Evolutionary conservation across 2,888 invertebrate species (phyloP).

Genomic region (Philereme transversata): DNA sequence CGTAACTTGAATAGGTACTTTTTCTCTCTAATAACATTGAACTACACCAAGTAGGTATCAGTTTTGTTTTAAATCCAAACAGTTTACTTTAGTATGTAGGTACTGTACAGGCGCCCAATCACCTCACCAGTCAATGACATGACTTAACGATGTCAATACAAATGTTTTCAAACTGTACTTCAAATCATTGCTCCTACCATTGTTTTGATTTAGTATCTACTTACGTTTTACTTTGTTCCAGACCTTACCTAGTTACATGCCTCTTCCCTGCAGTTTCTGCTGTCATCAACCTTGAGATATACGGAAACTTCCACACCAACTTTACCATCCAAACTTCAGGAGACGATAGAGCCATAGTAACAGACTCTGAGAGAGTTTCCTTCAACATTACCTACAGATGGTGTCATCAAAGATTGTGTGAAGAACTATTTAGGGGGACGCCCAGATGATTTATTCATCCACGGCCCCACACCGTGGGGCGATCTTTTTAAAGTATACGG

Average conservation of each 20-base stretch:
- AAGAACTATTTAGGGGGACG: conserved; percentile 20
- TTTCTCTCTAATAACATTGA: no score
- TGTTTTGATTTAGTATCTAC: neutral
- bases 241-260: conserved; percentile 11
- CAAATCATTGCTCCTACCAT: neutral
- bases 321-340: conserved; percentile 14
- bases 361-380: conserved; percentile 15
- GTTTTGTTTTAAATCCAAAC: no score
- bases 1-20: neutral
- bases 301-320: conserved; percentile 17
- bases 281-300: conserved; percentile 14
- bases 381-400: conserved; percentile 23
- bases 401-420: conserved; percentile 23
- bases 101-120: no score
- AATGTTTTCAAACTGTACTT: no score
- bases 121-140: no score
- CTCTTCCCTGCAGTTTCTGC: conserved; percentile 10
- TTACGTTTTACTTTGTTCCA: conserved; percentile 12
- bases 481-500: conserved; percentile 41
- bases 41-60: no score
- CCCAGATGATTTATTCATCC: conserved; percentile 26
- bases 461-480: conserved; percentile 44
- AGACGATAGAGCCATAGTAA: conserved; percentile 19
- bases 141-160: no score
- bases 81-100: no score